phyloP scores from a whole-genome alignment of 2,888 invertebrate species.

The Diabrotica balteata region DNA sequence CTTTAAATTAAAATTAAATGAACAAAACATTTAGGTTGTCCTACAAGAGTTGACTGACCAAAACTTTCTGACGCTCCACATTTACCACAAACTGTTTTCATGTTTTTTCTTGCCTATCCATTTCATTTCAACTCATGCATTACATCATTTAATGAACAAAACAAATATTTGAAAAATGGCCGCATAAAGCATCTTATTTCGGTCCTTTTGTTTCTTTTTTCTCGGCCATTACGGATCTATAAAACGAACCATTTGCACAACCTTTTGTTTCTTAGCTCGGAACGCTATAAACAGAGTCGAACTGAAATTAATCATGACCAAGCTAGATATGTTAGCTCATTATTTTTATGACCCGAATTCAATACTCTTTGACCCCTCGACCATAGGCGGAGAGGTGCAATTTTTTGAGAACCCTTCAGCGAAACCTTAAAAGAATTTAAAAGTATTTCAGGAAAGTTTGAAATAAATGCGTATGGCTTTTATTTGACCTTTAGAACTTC shows the following conservation, averaged over 20 bases:
- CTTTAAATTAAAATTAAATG: no score
- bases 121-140: no score
- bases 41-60: no score
- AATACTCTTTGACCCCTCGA: conserved; percentile 16
- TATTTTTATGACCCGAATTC: conserved; percentile 29
- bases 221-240: conserved; percentile 3
- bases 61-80: no score
- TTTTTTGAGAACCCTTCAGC: not conserved
- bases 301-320: conserved; percentile 21
- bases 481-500: no score
- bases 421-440: no score
- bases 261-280: conserved; percentile 18
- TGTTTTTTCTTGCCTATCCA: no score
- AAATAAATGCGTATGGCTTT: no score
- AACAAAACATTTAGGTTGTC: no score
- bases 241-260: conserved; percentile 20
- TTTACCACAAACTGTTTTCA: no score
- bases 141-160: not conserved
- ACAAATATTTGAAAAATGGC: not conserved
- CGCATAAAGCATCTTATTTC: not conserved
- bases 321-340: conserved; percentile 20
- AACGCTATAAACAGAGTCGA: conserved; percentile 9
- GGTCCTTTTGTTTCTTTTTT: not conserved
- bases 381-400: not conserved
- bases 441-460: no score